Evolutionary conservation across 2,888 invertebrate species (phyloP).

Genomic region (Fragum sueziense): DNA sequence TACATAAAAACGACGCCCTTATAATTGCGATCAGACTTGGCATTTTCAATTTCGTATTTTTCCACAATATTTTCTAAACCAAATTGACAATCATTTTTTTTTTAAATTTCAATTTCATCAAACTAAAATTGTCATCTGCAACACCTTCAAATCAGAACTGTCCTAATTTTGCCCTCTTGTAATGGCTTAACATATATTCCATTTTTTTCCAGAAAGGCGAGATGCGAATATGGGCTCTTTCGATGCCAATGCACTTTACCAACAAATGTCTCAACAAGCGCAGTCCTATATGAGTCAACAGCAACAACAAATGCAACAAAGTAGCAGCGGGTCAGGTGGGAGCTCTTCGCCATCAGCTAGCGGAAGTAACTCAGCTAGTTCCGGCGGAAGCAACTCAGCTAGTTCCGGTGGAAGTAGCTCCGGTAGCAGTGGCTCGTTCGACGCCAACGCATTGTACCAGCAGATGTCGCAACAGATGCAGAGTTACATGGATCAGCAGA

Average conservation of each 20-base stretch:
- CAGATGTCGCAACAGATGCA: conserved; percentile 8
- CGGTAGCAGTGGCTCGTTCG: background rate
- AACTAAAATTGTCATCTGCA: background rate
- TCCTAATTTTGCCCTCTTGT: background rate
- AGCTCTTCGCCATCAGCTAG: background rate
- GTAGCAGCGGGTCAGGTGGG: background rate
- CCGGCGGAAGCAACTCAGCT: background rate
- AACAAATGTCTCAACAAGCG: conserved; percentile 16
- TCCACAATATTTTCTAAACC: too few species aligned
- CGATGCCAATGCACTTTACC: conserved; percentile 27
- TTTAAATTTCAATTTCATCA: too few species aligned
- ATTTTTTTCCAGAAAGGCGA: conserved; percentile 3
- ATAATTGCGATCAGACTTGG: too few species aligned
- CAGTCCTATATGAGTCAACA: conserved; percentile 18
- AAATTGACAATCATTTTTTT: too few species aligned
- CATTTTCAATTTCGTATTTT: too few species aligned
- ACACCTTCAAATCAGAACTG: too few species aligned
- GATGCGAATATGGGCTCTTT: conserved; percentile 18
- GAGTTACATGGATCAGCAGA: background rate
- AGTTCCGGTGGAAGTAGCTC: background rate
- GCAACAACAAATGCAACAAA: background rate
- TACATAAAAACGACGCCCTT: too few species aligned
- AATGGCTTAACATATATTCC: background rate
- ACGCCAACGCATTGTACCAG: conserved; percentile 3
- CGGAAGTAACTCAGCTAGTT: background rate